These are phyloP conservation scores for Chironomus striatipennis DNA, from an alignment of 1,140 invertebrate species.

Conservation along the genomic window DNA sequence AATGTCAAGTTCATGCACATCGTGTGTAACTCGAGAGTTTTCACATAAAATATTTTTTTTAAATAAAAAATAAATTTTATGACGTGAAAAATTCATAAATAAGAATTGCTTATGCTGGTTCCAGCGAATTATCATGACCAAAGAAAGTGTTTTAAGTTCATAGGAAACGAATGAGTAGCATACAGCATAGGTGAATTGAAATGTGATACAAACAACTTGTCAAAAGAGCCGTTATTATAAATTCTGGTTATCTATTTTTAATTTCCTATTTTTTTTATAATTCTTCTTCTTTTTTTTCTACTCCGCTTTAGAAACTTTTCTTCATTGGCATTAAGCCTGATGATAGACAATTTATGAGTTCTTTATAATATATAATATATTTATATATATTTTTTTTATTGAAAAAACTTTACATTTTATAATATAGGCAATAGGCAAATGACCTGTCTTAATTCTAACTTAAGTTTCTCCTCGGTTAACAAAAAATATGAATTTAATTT, in stretches of 20 bases:
- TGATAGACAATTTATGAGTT: constrained; percentile 4
- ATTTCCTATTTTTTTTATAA: neutral
- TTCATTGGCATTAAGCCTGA: neutral
- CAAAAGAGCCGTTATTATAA: neutral
- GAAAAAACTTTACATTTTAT: no score
- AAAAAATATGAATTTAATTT: no score
- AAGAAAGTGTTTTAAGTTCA: neutral
- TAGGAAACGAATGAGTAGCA: neutral
- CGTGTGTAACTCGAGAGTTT: no score
- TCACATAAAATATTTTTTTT: no score
- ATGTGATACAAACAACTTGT: neutral
- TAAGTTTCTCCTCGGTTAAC: no score
- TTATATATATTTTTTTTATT: no score
- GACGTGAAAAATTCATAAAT: no score
- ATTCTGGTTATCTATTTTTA: constrained; percentile 4
- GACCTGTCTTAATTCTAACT: no score
- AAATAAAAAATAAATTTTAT: no score
- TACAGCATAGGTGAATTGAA: neutral
- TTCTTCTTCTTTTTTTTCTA: neutral
- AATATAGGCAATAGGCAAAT: neutral
- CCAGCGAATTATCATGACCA: neutral
- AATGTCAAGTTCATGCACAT: no score
- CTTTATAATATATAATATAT: neutral
- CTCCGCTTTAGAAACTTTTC: neutral
- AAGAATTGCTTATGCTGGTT: no score